These are phyloP conservation scores for Luidia sarsii DNA, from an alignment of 53 echinoderm and acorn worm species.

Conservation along the genomic window DNA sequence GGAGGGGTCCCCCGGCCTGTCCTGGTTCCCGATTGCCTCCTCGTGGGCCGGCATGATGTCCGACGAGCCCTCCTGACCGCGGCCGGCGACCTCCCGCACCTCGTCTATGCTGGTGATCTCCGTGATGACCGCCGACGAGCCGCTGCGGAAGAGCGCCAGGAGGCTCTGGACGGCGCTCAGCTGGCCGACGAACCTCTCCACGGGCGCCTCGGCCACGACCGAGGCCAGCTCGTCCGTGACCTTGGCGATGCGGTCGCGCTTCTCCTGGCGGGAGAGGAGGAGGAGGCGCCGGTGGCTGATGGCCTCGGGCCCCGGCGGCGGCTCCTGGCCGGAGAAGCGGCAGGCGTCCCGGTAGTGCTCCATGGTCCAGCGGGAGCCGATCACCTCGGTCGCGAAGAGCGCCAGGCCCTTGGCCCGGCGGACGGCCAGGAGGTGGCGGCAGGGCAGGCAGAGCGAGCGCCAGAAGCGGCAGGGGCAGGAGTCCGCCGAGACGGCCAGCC, in stretches of 20 bases:
- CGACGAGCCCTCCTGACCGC: too few species aligned
- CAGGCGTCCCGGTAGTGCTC: slow-evolving; percentile 20
- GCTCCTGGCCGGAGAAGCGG: neutral
- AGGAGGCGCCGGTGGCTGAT: neutral
- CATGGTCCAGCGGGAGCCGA: slow-evolving; percentile 39
- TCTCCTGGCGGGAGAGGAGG: slow-evolving; percentile 31
- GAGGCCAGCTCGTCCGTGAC: slow-evolving; percentile 18
- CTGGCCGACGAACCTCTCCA: neutral
- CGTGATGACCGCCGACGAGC: neutral
- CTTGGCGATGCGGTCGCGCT: neutral
- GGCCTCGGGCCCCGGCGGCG: neutral
- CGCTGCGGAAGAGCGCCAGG: neutral
- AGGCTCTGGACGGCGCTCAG: neutral
- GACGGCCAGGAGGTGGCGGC: slow-evolving; percentile 39
- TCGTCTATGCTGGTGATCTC: too few species aligned
- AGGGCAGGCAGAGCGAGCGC: slow-evolving; percentile 19
- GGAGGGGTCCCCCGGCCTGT: too few species aligned
- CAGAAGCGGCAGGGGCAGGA: slow-evolving; percentile 17
- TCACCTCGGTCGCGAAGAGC: slow-evolving; percentile 2
- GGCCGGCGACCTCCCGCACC: too few species aligned
- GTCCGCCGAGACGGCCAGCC: neutral
- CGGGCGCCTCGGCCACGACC: slow-evolving; percentile 2
- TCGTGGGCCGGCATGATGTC: too few species aligned
- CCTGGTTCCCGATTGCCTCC: too few species aligned
- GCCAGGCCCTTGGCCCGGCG: slow-evolving; percentile 3